A percentile compares a stretch with the other conserved stretches of the same genome.
Conservation (phyloP, 2,113 vertebrate species). For the Mormoops blainvillei region DNA sequence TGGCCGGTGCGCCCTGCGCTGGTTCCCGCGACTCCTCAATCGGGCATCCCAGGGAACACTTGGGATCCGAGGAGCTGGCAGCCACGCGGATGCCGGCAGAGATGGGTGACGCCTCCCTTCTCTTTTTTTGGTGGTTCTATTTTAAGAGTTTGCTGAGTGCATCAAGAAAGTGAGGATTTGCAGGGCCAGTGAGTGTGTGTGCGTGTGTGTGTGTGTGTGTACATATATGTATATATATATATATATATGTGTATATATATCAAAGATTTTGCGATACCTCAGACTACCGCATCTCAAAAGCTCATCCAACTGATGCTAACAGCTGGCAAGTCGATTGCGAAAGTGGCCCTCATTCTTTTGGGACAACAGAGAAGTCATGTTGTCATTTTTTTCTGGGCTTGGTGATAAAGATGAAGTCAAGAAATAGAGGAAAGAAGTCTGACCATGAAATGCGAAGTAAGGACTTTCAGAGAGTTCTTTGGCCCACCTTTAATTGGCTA, state of each 20-base stretch:
- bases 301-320: background rate
- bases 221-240: background rate
- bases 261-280: background rate
- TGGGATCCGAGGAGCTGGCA: background rate
- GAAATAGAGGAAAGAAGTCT: background rate
- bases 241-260: background rate
- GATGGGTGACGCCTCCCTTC: background rate
- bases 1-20: background rate
- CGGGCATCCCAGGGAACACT: background rate
- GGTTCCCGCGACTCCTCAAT: background rate
- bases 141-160: background rate
- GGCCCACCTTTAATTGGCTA: background rate
- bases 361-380: background rate
- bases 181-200: background rate
- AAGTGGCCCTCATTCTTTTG: background rate
- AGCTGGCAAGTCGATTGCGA: background rate
- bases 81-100: background rate
- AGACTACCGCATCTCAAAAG: background rate
- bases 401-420: background rate
- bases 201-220: background rate
- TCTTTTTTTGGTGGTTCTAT: background rate
- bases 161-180: background rate
- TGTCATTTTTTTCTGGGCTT: background rate
- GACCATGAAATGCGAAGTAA: background rate
- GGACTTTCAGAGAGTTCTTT: background rate